Evolutionary conservation across 2,888 invertebrate species (phyloP).

Genomic region (Encarsia formosa): DNA sequence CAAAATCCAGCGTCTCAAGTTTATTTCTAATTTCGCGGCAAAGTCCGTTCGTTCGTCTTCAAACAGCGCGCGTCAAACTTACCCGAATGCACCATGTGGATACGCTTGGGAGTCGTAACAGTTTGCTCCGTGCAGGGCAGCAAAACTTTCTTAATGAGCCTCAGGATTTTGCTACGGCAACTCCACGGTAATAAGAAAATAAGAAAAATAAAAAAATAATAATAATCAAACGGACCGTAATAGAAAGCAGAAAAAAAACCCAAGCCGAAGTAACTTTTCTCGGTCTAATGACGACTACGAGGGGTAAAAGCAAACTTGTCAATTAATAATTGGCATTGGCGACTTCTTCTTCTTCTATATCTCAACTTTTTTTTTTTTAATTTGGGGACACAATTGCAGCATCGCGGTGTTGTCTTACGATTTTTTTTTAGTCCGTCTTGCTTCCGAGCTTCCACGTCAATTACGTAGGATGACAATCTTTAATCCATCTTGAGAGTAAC

Average conservation of each 20-base stretch:
- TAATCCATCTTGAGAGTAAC: constrained; percentile 19
- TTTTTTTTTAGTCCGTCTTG: constrained; percentile 9
- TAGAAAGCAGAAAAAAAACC: constrained; percentile 7
- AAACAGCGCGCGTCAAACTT: too few relatives aligned
- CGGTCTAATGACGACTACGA: constrained; percentile 31
- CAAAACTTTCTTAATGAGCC: constrained; percentile 24
- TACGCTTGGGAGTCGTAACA: too few relatives aligned
- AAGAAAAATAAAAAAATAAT: not conserved
- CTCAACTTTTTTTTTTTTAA: constrained; percentile 33
- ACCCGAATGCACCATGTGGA: too few relatives aligned
- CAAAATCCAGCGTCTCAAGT: too few relatives aligned
- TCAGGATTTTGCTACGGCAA: too few relatives aligned
- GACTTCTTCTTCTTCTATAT: constrained; percentile 8
- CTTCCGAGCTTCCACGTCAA: constrained; percentile 10
- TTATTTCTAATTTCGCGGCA: too few relatives aligned
- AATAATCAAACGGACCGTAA: constrained; percentile 12
- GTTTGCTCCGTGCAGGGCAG: too few relatives aligned
- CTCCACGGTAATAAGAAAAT: constrained; percentile 8
- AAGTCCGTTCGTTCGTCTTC: too few relatives aligned
- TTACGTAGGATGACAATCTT: constrained; percentile 24
- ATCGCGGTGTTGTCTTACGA: constrained; percentile 19
- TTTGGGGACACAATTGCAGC: constrained; percentile 27
- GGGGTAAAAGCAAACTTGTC: constrained; percentile 40
- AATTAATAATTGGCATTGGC: constrained; percentile 38
- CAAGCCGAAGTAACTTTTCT: constrained; percentile 17